phyloP scores from a whole-genome alignment of 2,797 vertebrate species.

The Oreochromis grahami region DNA sequence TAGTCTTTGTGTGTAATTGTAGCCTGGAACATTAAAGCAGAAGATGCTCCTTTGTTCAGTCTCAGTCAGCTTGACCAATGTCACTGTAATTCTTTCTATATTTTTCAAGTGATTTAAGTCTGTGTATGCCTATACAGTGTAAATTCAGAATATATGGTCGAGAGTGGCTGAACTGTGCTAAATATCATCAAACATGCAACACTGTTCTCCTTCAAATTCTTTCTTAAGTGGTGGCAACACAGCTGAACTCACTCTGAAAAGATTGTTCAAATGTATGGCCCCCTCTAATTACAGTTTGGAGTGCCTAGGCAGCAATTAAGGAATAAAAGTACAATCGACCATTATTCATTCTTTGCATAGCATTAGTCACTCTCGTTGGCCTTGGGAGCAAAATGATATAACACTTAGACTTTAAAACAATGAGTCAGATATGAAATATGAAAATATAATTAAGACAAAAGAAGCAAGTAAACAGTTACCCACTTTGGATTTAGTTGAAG shows the following conservation, averaged over 20 bases:
- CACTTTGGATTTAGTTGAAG: not conserved
- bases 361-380: conserved; percentile 2
- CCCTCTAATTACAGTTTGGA: conserved; percentile 33
- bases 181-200: not conserved
- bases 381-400: not conserved
- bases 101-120: not conserved
- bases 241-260: not conserved
- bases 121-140: not conserved
- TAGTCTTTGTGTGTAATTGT: not conserved
- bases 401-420: not conserved
- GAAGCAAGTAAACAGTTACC: not conserved
- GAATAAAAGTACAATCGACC: conserved; percentile 27
- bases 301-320: conserved; percentile 29
- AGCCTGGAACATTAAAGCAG: not conserved
- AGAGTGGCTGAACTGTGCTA: not conserved
- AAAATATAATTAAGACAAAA: not conserved
- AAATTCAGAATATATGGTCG: accelerated
- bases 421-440: not conserved
- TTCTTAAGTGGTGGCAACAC: not conserved
- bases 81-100: not conserved
- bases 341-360: conserved; percentile 14
- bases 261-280: not conserved
- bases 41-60: not conserved
- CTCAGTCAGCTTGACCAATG: not conserved
- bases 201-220: not conserved